A percentile compares a stretch with the other conserved stretches of the same genome.
Conservation (phyloP, 2,113 vertebrate genomes). For the Nothobranchius furzeri region DNA sequence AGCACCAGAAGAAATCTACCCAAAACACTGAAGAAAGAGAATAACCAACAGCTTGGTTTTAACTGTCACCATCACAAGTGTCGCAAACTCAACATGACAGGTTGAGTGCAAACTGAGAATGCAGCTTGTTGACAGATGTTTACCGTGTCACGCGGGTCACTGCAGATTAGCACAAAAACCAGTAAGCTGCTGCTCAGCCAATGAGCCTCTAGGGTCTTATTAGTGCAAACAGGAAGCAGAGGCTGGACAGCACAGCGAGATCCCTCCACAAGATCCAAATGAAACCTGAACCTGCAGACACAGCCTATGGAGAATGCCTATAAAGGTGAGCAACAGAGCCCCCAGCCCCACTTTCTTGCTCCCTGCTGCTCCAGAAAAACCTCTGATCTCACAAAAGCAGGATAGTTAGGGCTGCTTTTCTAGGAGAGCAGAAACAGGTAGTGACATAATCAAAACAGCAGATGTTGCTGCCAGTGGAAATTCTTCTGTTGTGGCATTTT, state of each 20-base stretch:
- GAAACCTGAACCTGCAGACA: slow-evolving; percentile 54
- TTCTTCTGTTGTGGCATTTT: no score
- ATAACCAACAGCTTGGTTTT: background rate
- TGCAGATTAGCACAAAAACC: slow-evolving; percentile 52
- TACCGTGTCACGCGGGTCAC: slow-evolving; percentile 54
- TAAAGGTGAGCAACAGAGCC: slow-evolving; percentile 6
- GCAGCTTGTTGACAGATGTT: slow-evolving; percentile 50
- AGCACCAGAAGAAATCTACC: background rate
- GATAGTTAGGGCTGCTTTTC: background rate
- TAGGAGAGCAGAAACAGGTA: background rate
- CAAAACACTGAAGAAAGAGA: background rate
- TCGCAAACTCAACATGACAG: slow-evolving; percentile 22
- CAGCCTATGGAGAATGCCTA: slow-evolving; percentile 3
- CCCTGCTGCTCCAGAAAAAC: background rate
- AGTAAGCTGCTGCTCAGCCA: slow-evolving; percentile 33
- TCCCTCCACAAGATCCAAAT: slow-evolving; percentile 21
- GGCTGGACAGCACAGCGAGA: slow-evolving; percentile 27
- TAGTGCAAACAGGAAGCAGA: slow-evolving; percentile 61
- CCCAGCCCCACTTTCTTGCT: background rate
- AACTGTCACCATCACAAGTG: background rate
- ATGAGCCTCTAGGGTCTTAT: slow-evolving; percentile 65
- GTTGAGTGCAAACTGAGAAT: slow-evolving; percentile 37
- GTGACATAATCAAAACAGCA: no score
- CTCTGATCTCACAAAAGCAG: slow-evolving; percentile 9
- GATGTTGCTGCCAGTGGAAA: no score